A percentile compares a stretch with the other conserved stretches of the same genome.
phyloP scores from a whole-genome alignment of 2,888 invertebrate species.

The Apomyelois bistriatella region DNA sequence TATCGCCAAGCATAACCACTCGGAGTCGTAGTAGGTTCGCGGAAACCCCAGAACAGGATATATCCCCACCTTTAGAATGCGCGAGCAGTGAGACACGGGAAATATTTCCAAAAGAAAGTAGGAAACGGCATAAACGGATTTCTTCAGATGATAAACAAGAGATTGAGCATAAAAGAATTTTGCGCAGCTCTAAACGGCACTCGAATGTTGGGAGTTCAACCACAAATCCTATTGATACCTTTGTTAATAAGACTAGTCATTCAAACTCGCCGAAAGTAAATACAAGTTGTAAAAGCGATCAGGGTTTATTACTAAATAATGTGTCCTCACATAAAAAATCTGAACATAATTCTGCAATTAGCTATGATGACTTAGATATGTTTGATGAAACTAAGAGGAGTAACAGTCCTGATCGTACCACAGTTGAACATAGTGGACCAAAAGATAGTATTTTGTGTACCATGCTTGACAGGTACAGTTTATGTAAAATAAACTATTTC shows the following conservation, averaged over 20 bases:
- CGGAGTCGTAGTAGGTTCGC: conserved; percentile 30
- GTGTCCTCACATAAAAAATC: conserved; percentile 3
- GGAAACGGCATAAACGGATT: conserved; percentile 31
- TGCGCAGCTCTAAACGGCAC: conserved; percentile 38
- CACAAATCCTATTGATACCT: neutral
- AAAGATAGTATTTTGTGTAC: conserved; percentile 50
- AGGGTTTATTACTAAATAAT: neutral
- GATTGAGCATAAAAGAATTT: conserved; percentile 36
- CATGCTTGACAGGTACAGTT: conserved; percentile 49
- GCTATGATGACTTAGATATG: conserved; percentile 39
- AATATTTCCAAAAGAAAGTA: conserved; percentile 3
- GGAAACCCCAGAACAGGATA: neutral
- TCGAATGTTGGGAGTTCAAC: conserved; percentile 11
- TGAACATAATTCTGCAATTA: conserved; percentile 19
- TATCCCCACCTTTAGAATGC: neutral
- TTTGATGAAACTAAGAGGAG: conserved; percentile 23
- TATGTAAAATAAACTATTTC: conserved; percentile 22
- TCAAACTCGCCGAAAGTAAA: neutral
- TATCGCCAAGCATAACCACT: conserved; percentile 21
- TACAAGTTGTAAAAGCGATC: neutral
- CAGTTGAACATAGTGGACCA: conserved; percentile 20
- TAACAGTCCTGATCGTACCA: conserved; percentile 9
- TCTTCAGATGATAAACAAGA: conserved; percentile 29
- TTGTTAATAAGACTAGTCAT: neutral
- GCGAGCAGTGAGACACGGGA: neutral